phyloP scores from a whole-genome alignment of 2,113 vertebrate genomes.

The Cricetomys ansorgei region DNA sequence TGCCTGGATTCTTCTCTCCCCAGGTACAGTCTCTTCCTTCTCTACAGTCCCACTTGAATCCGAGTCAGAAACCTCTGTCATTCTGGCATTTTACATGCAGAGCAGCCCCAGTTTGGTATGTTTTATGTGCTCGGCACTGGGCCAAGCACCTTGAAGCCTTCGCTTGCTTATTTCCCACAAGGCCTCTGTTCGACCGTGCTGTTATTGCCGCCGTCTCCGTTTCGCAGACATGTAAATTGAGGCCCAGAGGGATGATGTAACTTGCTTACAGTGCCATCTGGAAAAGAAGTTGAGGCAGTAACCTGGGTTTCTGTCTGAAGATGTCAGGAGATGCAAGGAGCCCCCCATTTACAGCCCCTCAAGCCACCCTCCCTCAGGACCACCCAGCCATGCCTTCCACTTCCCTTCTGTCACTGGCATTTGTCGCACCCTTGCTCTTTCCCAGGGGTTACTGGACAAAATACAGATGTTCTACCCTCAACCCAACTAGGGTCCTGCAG shows the following conservation, averaged over 20 bases:
- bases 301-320: not conserved
- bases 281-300: not conserved
- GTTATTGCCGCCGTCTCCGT: not conserved
- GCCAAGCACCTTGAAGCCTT: not conserved
- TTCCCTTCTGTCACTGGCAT: not conserved
- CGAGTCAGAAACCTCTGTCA: too few relatives aligned
- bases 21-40: not conserved
- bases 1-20: not conserved
- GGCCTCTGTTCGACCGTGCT: not conserved
- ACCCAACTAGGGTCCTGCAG: not conserved
- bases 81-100: too few relatives aligned
- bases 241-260: not conserved
- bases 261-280: not conserved
- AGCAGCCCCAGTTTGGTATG: not conserved
- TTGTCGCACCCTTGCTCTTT: not conserved
- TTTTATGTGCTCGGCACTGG: not conserved
- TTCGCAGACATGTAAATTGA: conserved; percentile 36
- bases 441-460: not conserved
- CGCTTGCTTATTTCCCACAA: conserved; percentile 11
- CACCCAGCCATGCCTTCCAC: not conserved
- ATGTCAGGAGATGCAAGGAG: not conserved
- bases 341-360: not conserved
- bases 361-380: not conserved
- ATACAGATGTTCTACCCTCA: not conserved
- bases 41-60: not conserved